phyloP scores from a whole-genome alignment of 1,140 invertebrate genomes.

The Drosophila chauvacae region DNA sequence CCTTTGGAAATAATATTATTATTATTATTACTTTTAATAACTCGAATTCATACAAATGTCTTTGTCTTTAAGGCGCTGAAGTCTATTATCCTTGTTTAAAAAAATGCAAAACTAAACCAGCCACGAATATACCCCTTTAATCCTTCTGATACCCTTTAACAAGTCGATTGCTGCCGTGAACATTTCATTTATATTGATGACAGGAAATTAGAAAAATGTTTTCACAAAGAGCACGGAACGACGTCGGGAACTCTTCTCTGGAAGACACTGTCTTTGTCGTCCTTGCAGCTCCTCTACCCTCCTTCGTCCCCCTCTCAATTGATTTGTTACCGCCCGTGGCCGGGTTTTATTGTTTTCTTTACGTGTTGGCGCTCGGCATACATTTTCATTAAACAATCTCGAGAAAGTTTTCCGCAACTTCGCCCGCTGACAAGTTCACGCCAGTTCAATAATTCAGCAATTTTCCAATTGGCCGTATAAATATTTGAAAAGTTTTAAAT shows the following conservation, averaged over 20 bases:
- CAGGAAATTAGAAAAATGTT: slow-evolving; percentile 83
- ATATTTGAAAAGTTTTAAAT: slow-evolving; percentile 56
- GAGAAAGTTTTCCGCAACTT: slow-evolving; percentile 35
- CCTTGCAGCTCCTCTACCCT: slow-evolving; percentile 13
- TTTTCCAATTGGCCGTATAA: slow-evolving; percentile 54
- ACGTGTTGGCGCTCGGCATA: slow-evolving; percentile 53
- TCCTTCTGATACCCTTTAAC: background rate
- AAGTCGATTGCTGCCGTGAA: slow-evolving; percentile 41
- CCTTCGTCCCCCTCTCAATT: slow-evolving; percentile 41
- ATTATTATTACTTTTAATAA: background rate
- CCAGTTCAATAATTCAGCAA: slow-evolving; percentile 52
- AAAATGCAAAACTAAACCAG: background rate
- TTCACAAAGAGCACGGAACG: slow-evolving; percentile 51
- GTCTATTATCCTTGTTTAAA: background rate
- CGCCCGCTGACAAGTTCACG: slow-evolving; percentile 24
- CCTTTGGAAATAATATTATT: background rate
- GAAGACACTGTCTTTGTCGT: slow-evolving; percentile 27
- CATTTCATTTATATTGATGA: slow-evolving; percentile 83
- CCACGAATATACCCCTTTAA: slow-evolving; percentile 11
- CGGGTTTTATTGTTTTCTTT: slow-evolving; percentile 49
- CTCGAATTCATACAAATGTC: background rate
- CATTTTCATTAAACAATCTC: slow-evolving; percentile 63
- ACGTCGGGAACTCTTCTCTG: slow-evolving; percentile 31
- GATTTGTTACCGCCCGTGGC: slow-evolving; percentile 51
- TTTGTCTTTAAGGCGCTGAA: background rate